Evolutionary conservation across 2,888 invertebrate genomes (phyloP).

Genomic region (Ophion ellenae): DNA sequence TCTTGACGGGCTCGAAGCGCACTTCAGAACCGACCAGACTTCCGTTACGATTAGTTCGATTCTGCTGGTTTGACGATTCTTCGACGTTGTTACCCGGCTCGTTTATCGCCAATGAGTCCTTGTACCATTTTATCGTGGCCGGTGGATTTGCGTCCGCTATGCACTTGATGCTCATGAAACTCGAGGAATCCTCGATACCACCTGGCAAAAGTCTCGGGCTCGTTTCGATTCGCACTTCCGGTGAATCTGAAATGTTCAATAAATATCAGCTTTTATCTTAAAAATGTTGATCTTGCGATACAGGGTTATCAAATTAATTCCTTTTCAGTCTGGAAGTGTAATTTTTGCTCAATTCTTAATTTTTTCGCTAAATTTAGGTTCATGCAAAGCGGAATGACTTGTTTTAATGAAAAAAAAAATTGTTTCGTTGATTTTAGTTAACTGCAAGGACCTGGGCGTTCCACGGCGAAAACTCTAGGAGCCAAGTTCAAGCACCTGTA

Average conservation of each 20-base stretch:
- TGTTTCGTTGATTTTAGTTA: too few species aligned
- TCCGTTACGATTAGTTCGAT: slow-evolving; percentile 84
- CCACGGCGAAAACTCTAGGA: too few species aligned
- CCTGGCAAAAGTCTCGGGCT: slow-evolving; percentile 83
- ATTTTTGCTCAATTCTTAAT: too few species aligned
- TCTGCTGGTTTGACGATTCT: slow-evolving; percentile 82
- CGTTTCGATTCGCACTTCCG: slow-evolving; percentile 85
- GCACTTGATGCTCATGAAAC: slow-evolving; percentile 85
- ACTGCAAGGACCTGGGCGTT: too few species aligned
- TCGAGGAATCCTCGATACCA: slow-evolving; percentile 85
- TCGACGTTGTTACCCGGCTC: slow-evolving; percentile 74
- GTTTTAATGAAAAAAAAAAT: too few species aligned
- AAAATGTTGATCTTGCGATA: background rate
- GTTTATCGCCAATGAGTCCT: slow-evolving; percentile 79
- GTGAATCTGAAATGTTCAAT: slow-evolving; percentile 83
- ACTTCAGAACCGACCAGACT: slow-evolving; percentile 81
- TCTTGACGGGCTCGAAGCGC: slow-evolving; percentile 85
- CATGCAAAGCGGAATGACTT: too few species aligned
- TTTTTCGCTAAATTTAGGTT: too few species aligned
- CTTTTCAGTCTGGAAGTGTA: too few species aligned
- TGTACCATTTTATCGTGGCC: slow-evolving; percentile 85
- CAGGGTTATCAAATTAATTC: too few species aligned
- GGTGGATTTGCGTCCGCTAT: slow-evolving; percentile 86
- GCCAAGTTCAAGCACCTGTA: too few species aligned
- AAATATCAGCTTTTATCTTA: background rate